phyloP scores from a whole-genome alignment of 2,888 invertebrate species.

The Volucella inflata region DNA sequence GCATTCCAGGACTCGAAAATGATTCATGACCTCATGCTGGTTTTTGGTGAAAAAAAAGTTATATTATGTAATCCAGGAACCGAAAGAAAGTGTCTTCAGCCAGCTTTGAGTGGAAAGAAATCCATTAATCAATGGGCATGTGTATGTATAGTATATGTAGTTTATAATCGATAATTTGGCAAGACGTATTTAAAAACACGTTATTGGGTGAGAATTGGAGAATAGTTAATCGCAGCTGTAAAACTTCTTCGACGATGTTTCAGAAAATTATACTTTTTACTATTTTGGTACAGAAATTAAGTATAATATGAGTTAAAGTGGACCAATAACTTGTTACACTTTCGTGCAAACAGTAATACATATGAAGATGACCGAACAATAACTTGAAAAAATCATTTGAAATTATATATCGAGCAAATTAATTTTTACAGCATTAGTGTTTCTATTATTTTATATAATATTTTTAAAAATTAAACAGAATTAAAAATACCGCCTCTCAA shows the following conservation, averaged over 20 bases:
- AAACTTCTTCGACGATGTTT: background rate
- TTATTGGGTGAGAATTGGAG: slow-evolving; percentile 43
- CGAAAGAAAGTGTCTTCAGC: slow-evolving; percentile 3
- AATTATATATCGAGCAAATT: too few species aligned
- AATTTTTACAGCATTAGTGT: too few species aligned
- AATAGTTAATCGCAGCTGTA: slow-evolving; percentile 1
- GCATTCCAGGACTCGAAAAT: slow-evolving; percentile 38
- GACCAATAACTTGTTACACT: too few species aligned
- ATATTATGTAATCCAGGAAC: slow-evolving; percentile 15
- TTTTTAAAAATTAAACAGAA: too few species aligned
- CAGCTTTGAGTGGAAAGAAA: slow-evolving; percentile 4
- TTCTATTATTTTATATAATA: too few species aligned
- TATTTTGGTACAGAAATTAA: too few species aligned
- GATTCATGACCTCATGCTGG: background rate
- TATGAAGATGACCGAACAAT: too few species aligned
- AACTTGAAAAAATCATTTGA: too few species aligned
- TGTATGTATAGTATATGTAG: background rate
- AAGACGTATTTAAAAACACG: slow-evolving; percentile 8
- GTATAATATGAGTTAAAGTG: too few species aligned
- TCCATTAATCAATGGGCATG: slow-evolving; percentile 24
- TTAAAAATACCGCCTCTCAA: too few species aligned
- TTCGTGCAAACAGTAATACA: too few species aligned
- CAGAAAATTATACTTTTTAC: too few species aligned
- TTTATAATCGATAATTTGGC: slow-evolving; percentile 28
- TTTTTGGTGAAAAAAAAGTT: background rate